Base-by-base conservation (phyloP, 2,797 vertebrate genomes). In the Bucorvus abyssinicus region DNA sequence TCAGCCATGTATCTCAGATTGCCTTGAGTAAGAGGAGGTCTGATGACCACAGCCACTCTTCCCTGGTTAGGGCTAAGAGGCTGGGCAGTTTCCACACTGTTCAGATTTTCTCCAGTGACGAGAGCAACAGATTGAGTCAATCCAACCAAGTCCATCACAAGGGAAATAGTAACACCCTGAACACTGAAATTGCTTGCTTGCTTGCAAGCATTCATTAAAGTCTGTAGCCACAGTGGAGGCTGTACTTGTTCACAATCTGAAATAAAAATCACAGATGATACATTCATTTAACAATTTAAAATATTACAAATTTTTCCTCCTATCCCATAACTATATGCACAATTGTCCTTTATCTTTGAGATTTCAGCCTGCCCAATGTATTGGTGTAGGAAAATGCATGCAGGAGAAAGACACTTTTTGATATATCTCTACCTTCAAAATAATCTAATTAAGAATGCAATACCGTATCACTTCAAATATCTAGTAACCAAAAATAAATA, bases 111-210 rank as follows among this genome's bases (percentile, higher is more conserved):
- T 59, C 99, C 99, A 6, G 98, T 97, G 85, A 99, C 99, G 95
- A 99, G 96, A 87, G 99, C 99, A 55, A 99, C 98, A 1, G 99
- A 99, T 45, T 99, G 99, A 71, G 99, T 98, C 89, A 99, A 97
- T 65, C 99, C 99, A 71, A 99, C 98, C 71, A 99, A 98, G 97
- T 99, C 99, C 99, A 99, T 99, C 76, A 99, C 98, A 32, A 99
- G 98, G 40, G 99, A 99, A 93, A 99, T 98, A 69, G 99, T 98
- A 47, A 98, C 98, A 12, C 98, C 98, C 93, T 99, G 99, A 89
- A 99, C 97, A 88, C 98, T 98, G 97, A 99, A 99, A 95, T 99
- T 98, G 10, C 94, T 97, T 29, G 98, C 98, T 81, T 98, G 97
- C 94, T 98, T 99, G 96, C 99, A 99, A 75, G 99, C 98, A 30